Conservation (phyloP, 2,888 invertebrate species). For the Ectemnius continuus region DNA sequence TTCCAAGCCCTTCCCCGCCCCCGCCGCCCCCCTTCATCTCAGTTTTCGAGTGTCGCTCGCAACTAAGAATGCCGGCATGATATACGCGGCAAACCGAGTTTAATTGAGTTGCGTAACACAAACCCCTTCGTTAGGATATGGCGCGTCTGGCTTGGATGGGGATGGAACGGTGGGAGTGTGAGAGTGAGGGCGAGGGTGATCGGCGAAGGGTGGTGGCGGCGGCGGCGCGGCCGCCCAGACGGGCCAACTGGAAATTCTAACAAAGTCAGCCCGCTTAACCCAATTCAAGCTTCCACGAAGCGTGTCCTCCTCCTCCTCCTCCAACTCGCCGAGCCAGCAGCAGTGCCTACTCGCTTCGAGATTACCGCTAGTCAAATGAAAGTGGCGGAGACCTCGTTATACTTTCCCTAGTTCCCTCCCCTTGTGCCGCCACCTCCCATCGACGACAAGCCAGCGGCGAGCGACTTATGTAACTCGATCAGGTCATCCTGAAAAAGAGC, state of each 20-base stretch:
- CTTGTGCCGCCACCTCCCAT: no score
- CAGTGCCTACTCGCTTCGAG: no score
- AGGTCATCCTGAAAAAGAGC: neutral
- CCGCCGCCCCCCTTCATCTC: neutral
- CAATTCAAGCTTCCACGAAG: constrained; percentile 38
- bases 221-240: constrained; percentile 18
- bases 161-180: neutral
- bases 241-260: constrained; percentile 43
- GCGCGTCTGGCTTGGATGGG: neutral
- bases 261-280: constrained; percentile 45
- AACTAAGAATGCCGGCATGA: constrained; percentile 28
- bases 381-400: constrained; percentile 7
- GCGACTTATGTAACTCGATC: neutral
- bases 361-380: no score
- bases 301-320: neutral
- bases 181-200: constrained; percentile 15
- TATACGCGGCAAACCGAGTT: constrained; percentile 51
- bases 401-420: constrained; percentile 14
- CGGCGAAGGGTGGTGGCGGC: constrained; percentile 11
- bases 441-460: neutral
- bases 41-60: constrained; percentile 6
- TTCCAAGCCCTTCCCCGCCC: no score
- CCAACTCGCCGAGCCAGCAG: no score
- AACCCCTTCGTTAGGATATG: neutral
- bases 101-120: constrained; percentile 59